phyloP scores from a whole-genome alignment of 2,797 vertebrate genomes.

The Todus mexicanus region DNA sequence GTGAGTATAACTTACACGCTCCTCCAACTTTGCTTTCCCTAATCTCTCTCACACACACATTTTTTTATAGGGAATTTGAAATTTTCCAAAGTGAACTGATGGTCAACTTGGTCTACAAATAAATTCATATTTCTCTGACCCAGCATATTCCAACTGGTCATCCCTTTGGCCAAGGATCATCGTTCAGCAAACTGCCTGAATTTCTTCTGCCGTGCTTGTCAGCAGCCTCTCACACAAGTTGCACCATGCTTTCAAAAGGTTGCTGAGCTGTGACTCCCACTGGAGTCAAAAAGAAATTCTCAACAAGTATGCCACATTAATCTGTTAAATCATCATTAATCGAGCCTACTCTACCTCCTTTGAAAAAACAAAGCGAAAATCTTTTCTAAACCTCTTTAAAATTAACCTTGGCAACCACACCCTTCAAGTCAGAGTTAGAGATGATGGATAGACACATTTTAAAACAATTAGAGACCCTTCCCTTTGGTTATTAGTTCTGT shows the following conservation, averaged over 20 bases:
- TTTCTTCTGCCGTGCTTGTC: not conserved
- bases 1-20: conserved; percentile 39
- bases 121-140: not conserved
- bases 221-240: not conserved
- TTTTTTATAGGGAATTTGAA: not conserved
- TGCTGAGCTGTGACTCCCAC: not conserved
- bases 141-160: not conserved
- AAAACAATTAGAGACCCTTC: not conserved
- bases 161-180: not conserved
- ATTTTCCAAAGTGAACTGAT: not conserved
- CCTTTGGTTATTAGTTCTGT: not conserved
- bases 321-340: not conserved
- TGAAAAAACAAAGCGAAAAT: not conserved
- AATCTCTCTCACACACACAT: accelerated
- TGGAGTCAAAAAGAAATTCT: not conserved
- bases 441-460: not conserved
- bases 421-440: not conserved
- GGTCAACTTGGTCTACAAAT: not conserved
- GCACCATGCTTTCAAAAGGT: not conserved
- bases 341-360: not conserved
- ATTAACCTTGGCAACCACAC: not conserved
- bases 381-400: not conserved
- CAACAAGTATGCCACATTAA: not conserved
- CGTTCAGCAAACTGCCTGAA: not conserved
- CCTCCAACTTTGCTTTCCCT: not conserved